phyloP scores from a whole-genome alignment of 2,888 invertebrate species.

The Malacosoma neustria region DNA sequence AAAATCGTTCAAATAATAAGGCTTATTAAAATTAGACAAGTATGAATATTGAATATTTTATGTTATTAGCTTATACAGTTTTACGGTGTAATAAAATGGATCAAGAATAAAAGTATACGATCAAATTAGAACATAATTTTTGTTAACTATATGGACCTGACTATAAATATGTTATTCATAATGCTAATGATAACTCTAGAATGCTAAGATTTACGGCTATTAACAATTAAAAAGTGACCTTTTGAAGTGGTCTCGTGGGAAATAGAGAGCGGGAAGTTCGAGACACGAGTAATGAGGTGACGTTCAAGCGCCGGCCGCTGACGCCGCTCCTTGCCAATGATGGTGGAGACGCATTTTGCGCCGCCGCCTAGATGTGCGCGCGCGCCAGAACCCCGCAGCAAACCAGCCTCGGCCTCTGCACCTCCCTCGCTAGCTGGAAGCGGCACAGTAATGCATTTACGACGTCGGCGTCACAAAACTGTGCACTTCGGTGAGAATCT shows the following conservation, averaged over 20 bases:
- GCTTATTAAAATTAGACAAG: too few relatives aligned
- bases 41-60: too few relatives aligned
- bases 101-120: conserved; percentile 5
- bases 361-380: conserved; percentile 64
- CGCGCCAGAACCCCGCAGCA: conserved; percentile 54
- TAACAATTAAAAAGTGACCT: conserved; percentile 19
- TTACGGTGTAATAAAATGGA: background rate
- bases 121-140: background rate
- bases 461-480: conserved; percentile 83
- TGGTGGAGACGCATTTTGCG: conserved; percentile 71
- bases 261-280: conserved; percentile 22
- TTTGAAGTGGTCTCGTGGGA: conserved; percentile 14
- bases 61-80: background rate
- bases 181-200: conserved; percentile 19
- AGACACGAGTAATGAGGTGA: conserved; percentile 60
- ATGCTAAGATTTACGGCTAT: conserved; percentile 26
- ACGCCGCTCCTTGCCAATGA: conserved; percentile 69
- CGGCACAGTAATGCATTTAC: conserved; percentile 73
- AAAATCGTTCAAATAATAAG: conserved; percentile 7
- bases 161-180: conserved; percentile 17
- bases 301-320: conserved; percentile 64
- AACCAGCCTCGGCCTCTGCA: conserved; percentile 73
- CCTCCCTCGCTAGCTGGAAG: conserved; percentile 71
- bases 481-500: conserved; percentile 87
- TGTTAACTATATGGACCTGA: background rate